Percentiles rank a stretch among this genome's conserved stretches.
phyloP scores from a whole-genome alignment of 2,888 invertebrate species.

The Cataglyphis livida region DNA sequence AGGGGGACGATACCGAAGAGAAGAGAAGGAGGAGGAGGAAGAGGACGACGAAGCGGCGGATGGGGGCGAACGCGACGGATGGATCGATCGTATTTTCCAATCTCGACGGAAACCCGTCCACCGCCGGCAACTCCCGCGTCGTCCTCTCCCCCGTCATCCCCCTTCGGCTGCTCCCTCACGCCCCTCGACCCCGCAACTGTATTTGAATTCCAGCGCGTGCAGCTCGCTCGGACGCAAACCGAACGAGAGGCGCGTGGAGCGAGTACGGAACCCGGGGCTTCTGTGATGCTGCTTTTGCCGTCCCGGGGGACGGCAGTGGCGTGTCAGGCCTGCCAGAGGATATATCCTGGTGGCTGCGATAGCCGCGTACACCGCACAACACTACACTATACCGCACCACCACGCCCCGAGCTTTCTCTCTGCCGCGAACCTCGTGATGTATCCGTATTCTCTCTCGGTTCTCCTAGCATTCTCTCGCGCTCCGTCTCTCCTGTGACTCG shows the following conservation, averaged over 20 bases:
- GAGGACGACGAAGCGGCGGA: slow-evolving; percentile 34
- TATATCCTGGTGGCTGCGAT: slow-evolving; percentile 65
- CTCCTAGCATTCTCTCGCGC: slow-evolving; percentile 8
- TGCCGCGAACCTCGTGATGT: slow-evolving; percentile 20
- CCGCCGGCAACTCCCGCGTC: slow-evolving; percentile 61
- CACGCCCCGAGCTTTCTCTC: slow-evolving; percentile 38
- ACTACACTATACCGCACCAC: slow-evolving; percentile 13
- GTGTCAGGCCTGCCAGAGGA: slow-evolving; percentile 67
- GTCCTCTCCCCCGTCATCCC: slow-evolving; percentile 26
- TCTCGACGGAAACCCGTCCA: slow-evolving; percentile 76
- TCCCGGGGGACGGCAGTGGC: slow-evolving; percentile 61
- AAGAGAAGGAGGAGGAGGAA: not conserved
- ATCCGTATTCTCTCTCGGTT: slow-evolving; percentile 17
- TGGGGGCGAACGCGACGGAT: slow-evolving; percentile 28
- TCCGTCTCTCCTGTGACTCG: not conserved
- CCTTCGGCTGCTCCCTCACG: not conserved
- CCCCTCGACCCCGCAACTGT: slow-evolving; percentile 51
- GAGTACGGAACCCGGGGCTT: slow-evolving; percentile 68
- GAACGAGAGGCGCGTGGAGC: slow-evolving; percentile 66
- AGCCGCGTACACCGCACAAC: slow-evolving; percentile 41
- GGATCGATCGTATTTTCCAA: slow-evolving; percentile 77
- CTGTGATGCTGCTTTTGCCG: slow-evolving; percentile 39
- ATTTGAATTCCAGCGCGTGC: slow-evolving; percentile 64
- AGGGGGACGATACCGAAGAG: slow-evolving; percentile 18
- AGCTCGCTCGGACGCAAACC: slow-evolving; percentile 71